Evolutionary conservation across 1,140 invertebrate species (phyloP), one percentile per base, ranked within the genome.

Genomic region (Pogonus chalceus): DNA sequence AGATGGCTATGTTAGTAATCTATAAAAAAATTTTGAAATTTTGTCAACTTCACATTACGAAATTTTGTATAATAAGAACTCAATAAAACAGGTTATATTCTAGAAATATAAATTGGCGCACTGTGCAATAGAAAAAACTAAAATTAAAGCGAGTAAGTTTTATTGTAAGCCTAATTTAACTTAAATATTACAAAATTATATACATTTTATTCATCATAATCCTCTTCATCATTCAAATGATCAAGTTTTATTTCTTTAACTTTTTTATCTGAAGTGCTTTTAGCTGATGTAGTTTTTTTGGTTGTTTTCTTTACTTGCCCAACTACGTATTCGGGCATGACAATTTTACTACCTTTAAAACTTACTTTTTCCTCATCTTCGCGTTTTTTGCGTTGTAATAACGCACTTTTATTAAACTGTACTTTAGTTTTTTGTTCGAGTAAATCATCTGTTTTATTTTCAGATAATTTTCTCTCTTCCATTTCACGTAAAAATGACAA

Each of bases 271-370:
- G 2, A 51, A 62, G 60, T 65, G 58, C 31, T 59, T 56, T 59
- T 62, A 12, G 18, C 9, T 12, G 9, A 4, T 46, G 60, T 69
- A 52, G 67, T 66, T 64, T 72, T 74, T 57, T 62, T 69, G 49
- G 61, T 56, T 61, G 73, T 78, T 61, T 81, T 78, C 56, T 75
- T 69, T 62, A 75, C 77, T 23, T 78, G 70, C n/a, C 87, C 87
- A 54, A 90, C 78, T n/a, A 86, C 76, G 74, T 88, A 88, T 65
- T 88, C 85, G 2, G 87, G 85, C 81, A 88, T 84, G 1, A 88
- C 71, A 26, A 87, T 53, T 68, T 85, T 88, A 54, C 77, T 82
- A 53, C 74, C 79, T 62, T 74, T 78, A 56, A 84, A 82, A 50
- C 74, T 64, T 9, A 77, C 65, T 61, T 76, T 79, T 16, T 75